Evolutionary conservation across 2,888 invertebrate species (phyloP).

Genomic region (Ischnura elegans): DNA sequence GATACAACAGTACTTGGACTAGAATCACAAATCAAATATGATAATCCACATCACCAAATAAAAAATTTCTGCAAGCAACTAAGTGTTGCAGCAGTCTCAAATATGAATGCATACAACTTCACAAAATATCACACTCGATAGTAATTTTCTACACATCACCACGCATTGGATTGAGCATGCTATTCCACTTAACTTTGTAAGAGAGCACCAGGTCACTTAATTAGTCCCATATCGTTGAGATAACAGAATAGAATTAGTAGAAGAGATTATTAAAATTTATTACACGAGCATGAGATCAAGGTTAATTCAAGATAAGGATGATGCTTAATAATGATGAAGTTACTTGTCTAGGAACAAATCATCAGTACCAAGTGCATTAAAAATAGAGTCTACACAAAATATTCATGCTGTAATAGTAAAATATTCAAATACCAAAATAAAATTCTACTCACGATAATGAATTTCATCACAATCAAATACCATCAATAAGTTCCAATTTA

Average conservation of each 20-base stretch:
- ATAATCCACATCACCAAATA: neutral
- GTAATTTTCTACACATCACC: slow-evolving; percentile 54
- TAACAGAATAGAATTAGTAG: slow-evolving; percentile 38
- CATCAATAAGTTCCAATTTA: neutral
- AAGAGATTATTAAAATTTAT: slow-evolving; percentile 1
- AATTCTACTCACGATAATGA: slow-evolving; percentile 67
- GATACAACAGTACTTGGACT: slow-evolving; percentile 15
- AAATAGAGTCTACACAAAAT: slow-evolving; percentile 47
- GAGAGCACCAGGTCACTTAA: neutral
- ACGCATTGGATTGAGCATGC: slow-evolving; percentile 59
- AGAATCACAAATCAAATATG: slow-evolving; percentile 10
- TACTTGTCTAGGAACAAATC: neutral
- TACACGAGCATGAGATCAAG: slow-evolving; percentile 6
- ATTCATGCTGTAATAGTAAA: slow-evolving; percentile 51
- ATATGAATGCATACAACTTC: slow-evolving; percentile 68
- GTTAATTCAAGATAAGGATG: slow-evolving; percentile 42
- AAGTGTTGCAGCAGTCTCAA: slow-evolving; percentile 24
- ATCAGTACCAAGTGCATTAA: neutral
- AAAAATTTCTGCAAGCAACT: neutral
- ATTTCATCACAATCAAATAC: slow-evolving; percentile 12
- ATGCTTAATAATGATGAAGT: slow-evolving; percentile 40
- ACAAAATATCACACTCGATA: slow-evolving; percentile 69
- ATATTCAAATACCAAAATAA: neutral
- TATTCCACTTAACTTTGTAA: slow-evolving; percentile 37
- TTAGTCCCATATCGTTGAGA: slow-evolving; percentile 25